A percentile compares a stretch with the other conserved stretches of the same genome.
Conservation (phyloP, 2,113 vertebrate genomes). For the Balaeniceps rex region DNA sequence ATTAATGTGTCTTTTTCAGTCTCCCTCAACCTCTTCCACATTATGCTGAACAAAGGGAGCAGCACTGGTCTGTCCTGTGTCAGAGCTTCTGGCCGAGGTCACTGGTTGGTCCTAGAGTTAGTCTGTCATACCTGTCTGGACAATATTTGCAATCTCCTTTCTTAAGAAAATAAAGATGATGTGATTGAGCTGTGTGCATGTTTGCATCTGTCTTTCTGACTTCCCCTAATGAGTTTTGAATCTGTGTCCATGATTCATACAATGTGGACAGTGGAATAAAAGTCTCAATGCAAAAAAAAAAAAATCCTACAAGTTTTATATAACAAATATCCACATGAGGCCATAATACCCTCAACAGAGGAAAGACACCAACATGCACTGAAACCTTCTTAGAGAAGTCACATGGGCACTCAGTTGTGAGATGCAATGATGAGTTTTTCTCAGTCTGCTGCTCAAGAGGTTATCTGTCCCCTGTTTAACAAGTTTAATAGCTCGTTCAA, state of each 20-base stretch:
- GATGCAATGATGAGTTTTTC: not conserved
- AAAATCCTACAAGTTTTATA: not conserved
- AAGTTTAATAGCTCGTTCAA: not conserved
- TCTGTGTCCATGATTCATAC: not conserved
- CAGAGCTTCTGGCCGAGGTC: not conserved
- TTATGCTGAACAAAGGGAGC: not conserved
- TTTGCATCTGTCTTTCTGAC: not conserved
- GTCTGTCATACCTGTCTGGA: not conserved
- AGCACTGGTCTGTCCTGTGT: not conserved
- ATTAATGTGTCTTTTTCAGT: not conserved
- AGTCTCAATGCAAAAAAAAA: not conserved
- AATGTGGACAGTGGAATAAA: not conserved
- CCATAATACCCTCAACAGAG: not conserved
- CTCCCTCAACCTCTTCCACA: not conserved
- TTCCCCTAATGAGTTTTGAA: not conserved
- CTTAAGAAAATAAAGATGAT: not conserved
- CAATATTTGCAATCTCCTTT: not conserved
- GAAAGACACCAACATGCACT: not conserved
- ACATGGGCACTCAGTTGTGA: not conserved
- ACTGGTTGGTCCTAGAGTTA: not conserved
- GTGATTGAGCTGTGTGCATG: not conserved
- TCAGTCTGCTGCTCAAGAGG: not conserved
- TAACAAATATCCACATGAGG: not conserved
- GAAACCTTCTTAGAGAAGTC: not conserved
- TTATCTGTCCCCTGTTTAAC: not conserved